Evolutionary conservation across 2,888 invertebrate genomes (phyloP), one percentile per base, ranked within the genome.

Genomic region (Oasisia sp.): DNA sequence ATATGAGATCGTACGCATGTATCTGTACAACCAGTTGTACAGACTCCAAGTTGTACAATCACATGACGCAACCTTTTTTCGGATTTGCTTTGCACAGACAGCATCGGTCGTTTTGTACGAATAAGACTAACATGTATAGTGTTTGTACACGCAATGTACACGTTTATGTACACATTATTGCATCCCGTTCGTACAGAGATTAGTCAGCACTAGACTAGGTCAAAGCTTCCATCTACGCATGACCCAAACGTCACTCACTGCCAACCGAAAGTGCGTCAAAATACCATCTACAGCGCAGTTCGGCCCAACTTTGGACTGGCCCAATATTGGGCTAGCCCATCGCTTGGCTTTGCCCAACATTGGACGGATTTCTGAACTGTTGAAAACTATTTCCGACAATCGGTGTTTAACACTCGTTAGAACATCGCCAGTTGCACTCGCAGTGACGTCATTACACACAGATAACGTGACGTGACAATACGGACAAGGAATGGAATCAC

Each of bases 161-260:
- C 74, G n/a, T 74, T 27, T 74, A 74, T 74, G 74, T 74, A 74
- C 74, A 74, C 74, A n/a, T 74, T n/a, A n/a, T 74, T 74, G n/a
- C n/a, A 27, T 74, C 74, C 74, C 74, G 27, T 19, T 74, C n/a
- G 74, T 74, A 74, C 74, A 74, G 74, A 74, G 74, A 74, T 27
- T 74, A 74, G 74, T 74, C 74, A 74, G 27, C 74, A 27, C 74
- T 74, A 74, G n/a, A 74, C 74, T 74, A 74, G 74, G 74, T 27
- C 74, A 74, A 74, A 74, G 74, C 74, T 74, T 27, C 74, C n/a
- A 27, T 74, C 74, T 74, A 74, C 27, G n/a, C 74, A 74, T n/a
- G 27, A 74, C 74, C 74, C 74, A 27, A 27, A 27, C 74, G 27
- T 74, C 74, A 5, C 27, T 74, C 19, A 74, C n/a, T 74, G 74